These are phyloP conservation scores for Conopomorpha cramerella DNA, from an alignment of 1,140 invertebrate species.

Conservation along the genomic window DNA sequence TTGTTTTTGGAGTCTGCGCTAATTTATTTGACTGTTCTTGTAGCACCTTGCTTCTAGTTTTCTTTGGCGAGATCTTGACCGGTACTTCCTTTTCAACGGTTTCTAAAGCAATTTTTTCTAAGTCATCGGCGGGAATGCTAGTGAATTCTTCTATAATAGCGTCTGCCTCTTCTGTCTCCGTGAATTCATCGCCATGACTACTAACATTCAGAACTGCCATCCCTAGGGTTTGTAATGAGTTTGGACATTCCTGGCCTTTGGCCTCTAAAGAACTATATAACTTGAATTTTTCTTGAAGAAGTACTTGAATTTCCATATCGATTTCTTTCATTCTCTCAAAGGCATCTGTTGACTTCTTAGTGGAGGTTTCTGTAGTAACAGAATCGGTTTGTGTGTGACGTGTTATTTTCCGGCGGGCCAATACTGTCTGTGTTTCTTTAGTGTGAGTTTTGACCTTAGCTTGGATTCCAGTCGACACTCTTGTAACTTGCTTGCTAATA, in stretches of 20 bases:
- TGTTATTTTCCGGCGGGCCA: slow-evolving; percentile 15
- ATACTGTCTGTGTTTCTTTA: too few species aligned
- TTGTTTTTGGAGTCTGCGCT: slow-evolving; percentile 13
- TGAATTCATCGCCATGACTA: slow-evolving; percentile 12
- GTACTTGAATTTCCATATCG: slow-evolving; percentile 50
- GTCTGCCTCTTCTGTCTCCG: slow-evolving; percentile 16
- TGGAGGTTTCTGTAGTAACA: slow-evolving; percentile 6
- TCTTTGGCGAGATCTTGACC: slow-evolving; percentile 13
- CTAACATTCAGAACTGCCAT: slow-evolving; percentile 40
- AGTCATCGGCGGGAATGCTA: slow-evolving; percentile 39
- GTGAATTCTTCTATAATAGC: slow-evolving; percentile 35
- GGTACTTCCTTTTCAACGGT: slow-evolving; percentile 11
- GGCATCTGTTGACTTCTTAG: slow-evolving; percentile 18
- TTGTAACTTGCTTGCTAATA: slow-evolving; percentile 9
- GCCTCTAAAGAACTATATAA: slow-evolving; percentile 45
- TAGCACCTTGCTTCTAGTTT: slow-evolving; percentile 12
- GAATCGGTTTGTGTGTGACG: slow-evolving; percentile 35
- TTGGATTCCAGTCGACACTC: slow-evolving; percentile 17
- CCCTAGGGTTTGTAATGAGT: slow-evolving; percentile 25
- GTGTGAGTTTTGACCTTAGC: slow-evolving; percentile 13
- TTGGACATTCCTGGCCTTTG: slow-evolving; percentile 18
- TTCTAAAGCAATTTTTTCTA: slow-evolving; percentile 40
- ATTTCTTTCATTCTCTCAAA: slow-evolving; percentile 56
- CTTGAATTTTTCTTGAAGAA: slow-evolving; percentile 56
- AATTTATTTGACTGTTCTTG: slow-evolving; percentile 12